phyloP scores from a whole-genome alignment of 2,797 vertebrate genomes.

The Sebastes kiyomatsui region DNA sequence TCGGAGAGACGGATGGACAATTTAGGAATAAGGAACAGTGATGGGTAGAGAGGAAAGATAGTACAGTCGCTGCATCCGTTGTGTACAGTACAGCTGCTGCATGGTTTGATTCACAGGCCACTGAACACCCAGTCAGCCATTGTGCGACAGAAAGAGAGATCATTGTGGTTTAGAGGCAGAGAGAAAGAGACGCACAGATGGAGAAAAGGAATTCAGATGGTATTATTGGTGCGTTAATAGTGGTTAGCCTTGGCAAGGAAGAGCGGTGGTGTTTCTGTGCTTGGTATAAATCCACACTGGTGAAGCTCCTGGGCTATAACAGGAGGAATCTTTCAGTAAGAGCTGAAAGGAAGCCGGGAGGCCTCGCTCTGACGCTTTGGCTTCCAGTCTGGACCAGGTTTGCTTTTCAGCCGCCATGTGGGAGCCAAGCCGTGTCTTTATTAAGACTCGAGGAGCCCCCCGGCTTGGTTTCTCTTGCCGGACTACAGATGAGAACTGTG shows the following conservation, averaged over 20 bases:
- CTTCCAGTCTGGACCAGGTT: conserved; percentile 51
- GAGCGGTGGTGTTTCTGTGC: conserved; percentile 16
- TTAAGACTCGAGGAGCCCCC: conserved; percentile 56
- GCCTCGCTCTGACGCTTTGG: conserved; percentile 25
- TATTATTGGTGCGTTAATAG: conserved; percentile 47
- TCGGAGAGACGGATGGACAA: neutral
- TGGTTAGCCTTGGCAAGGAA: conserved; percentile 46
- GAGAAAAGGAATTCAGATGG: conserved; percentile 25
- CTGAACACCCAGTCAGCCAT: conserved; percentile 27
- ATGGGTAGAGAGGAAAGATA: conserved; percentile 17
- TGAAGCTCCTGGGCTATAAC: conserved; percentile 52
- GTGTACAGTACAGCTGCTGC: conserved; percentile 24
- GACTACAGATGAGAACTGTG: conserved; percentile 74
- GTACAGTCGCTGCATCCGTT: conserved; percentile 6
- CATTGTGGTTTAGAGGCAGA: conserved; percentile 17
- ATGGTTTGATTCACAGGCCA: conserved; percentile 31
- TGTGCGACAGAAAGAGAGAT: conserved; percentile 30
- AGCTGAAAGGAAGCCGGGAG: conserved; percentile 55
- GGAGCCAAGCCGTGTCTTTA: conserved; percentile 52
- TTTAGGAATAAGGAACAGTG: conserved; percentile 14
- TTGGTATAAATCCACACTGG: conserved; percentile 47
- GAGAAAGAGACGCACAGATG: conserved; percentile 23
- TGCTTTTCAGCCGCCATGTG: conserved; percentile 65
- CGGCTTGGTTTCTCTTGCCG: conserved; percentile 33
- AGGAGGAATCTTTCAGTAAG: conserved; percentile 67